Conservation (phyloP, 2,888 invertebrate species). For the Polymixis lichenea region DNA sequence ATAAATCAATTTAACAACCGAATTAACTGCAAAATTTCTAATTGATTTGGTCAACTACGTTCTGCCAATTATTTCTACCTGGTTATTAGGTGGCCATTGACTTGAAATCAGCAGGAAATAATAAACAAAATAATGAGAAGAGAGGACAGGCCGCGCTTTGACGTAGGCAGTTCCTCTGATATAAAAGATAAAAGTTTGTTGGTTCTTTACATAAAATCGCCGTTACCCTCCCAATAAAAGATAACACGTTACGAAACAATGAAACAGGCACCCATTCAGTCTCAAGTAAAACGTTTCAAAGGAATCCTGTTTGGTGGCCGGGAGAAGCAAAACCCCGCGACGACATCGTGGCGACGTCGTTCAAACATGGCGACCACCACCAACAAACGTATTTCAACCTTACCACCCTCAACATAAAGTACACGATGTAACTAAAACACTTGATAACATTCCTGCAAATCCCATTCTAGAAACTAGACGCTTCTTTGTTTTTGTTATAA, state of each 20-base stretch:
- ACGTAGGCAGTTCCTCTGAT: constrained; percentile 7
- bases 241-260: constrained; percentile 76
- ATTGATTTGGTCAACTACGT: constrained; percentile 32
- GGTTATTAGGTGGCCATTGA: constrained; percentile 4
- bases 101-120: constrained; percentile 16
- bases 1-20: constrained; percentile 45
- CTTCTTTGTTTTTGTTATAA: constrained; percentile 64
- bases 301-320: constrained; percentile 82
- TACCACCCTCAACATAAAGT: constrained; percentile 57
- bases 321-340: constrained; percentile 75
- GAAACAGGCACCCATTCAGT: constrained; percentile 78
- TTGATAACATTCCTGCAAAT: constrained; percentile 58
- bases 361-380: constrained; percentile 49
- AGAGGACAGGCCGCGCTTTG: not conserved
- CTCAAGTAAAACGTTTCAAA: constrained; percentile 76
- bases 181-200: constrained; percentile 12
- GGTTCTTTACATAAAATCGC: constrained; percentile 54
- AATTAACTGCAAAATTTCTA: constrained; percentile 29
- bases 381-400: constrained; percentile 59
- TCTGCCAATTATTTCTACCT: constrained; percentile 17
- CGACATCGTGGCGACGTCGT: constrained; percentile 63
- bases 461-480: constrained; percentile 63
- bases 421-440: constrained; percentile 33
- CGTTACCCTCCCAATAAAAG: constrained; percentile 65
- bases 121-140: not conserved